Base-by-base conservation (phyloP, 2,888 invertebrate genomes). In the Drosophila mayaguana region DNA sequence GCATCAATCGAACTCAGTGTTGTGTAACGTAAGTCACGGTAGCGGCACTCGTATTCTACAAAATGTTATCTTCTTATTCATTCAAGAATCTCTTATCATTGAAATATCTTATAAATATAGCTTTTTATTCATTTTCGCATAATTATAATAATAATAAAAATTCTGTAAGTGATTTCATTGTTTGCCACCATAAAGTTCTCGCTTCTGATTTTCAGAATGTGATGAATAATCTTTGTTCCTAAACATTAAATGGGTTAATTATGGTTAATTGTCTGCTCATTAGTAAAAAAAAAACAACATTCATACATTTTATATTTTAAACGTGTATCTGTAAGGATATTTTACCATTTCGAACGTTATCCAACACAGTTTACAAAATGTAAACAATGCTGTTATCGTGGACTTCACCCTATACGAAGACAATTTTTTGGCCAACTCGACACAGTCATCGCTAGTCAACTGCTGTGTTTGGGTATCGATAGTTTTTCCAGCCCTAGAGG, bases 1-100 rank as follows among this genome's bases (percentile, higher is more conserved):
- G 85, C 86, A 81, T 88, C 86, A 83, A 86, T 83, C 84, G 83
- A 53, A 65, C 57, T 40, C 25, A 88, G 88, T 83, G 84, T 20
- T 88, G 85, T 43, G 25, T 28, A 79, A 69, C 73, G 76, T 48
- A 59, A 12, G n/a, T 36, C n/a, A 55, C 56, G 57, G 61, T 64
- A 77, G 69, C 77, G 63, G 66, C 74, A 54, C 46, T 59, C 36
- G 59, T 25, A 64, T 34, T 62, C 34, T 51, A 43, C 32, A 61
- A 60, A 43, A 28, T 28, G 8, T 54, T 45, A 4, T 11, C 38
- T 32, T 43, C 20, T 43, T 36, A 22, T 16, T 18, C 12, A 40
- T 18, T 8, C 9, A 7, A 5, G 4, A 28, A 18, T 18, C 0
- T 8, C 3, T 28, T 18, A 1, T 9, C 9, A 16, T 36, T 16